These are phyloP conservation scores for Lysiphlebus fabarum DNA, from an alignment of 1,140 invertebrate genomes.

Conservation along the genomic window DNA sequence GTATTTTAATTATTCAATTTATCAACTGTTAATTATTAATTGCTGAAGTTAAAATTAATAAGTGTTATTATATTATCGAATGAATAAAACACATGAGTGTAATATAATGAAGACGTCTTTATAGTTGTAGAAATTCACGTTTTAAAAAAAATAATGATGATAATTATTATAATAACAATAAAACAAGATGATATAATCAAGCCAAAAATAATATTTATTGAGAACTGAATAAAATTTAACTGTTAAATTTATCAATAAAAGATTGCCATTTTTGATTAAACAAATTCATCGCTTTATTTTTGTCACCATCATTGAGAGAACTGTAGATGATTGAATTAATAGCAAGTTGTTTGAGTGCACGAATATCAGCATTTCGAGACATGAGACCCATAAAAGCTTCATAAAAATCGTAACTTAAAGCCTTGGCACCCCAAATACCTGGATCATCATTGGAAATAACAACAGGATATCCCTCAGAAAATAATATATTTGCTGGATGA, in stretches of 20 bases:
- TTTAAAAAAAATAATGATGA: too few species aligned
- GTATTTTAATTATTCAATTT: too few species aligned
- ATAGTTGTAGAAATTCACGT: too few species aligned
- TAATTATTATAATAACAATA: too few species aligned
- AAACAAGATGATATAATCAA: neutral
- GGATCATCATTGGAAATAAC: conserved; percentile 77
- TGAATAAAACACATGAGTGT: too few species aligned
- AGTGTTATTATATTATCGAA: too few species aligned
- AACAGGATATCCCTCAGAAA: conserved; percentile 62
- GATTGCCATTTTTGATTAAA: conserved; percentile 45
- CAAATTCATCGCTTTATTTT: conserved; percentile 26
- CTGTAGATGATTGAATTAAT: conserved; percentile 73
- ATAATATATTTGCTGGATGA: conserved; percentile 69
- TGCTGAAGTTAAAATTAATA: too few species aligned
- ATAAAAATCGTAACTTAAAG: conserved; percentile 79
- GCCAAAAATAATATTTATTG: neutral
- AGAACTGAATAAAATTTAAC: neutral
- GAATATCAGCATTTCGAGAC: conserved; percentile 66
- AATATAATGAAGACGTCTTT: too few species aligned
- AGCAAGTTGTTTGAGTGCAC: conserved; percentile 74
- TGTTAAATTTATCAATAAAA: conserved; percentile 22
- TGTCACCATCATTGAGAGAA: conserved; percentile 43
- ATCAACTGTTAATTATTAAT: too few species aligned
- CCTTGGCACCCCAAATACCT: conserved; percentile 70
- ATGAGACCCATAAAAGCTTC: conserved; percentile 77